Evolutionary conservation across 2,113 vertebrate species (phyloP).

Genomic region (Paramisgurnus dabryanus): DNA sequence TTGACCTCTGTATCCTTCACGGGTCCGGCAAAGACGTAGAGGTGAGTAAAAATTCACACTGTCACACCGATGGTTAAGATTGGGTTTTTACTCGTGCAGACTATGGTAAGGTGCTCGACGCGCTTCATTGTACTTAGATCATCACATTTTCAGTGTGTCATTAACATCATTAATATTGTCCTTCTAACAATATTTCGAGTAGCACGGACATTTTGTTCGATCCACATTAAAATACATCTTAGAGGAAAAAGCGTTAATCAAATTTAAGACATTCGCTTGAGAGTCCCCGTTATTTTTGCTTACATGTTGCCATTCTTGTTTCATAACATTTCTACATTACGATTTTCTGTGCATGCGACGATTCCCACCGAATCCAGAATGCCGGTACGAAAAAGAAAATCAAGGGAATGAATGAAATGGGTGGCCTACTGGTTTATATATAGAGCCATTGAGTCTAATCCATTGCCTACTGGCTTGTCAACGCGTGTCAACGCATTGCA

Average conservation of each 20-base stretch:
- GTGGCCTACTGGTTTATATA: not conserved
- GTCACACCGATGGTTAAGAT: not conserved
- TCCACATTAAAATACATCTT: constrained; percentile 30
- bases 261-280: constrained; percentile 16
- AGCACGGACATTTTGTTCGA: constrained; percentile 50
- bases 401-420: not conserved
- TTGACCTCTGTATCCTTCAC: constrained; percentile 25
- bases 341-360: constrained; percentile 26
- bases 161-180: not conserved
- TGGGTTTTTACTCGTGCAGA: not conserved
- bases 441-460: not conserved
- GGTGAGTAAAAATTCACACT: constrained; percentile 10
- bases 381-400: not conserved
- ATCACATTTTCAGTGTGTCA: constrained; percentile 1
- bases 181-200: not conserved
- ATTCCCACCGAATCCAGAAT: not conserved
- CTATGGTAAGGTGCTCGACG: constrained; percentile 19
- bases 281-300: not conserved
- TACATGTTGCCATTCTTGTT: constrained; percentile 18
- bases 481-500: not conserved
- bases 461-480: not conserved
- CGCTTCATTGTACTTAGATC: constrained; percentile 5
- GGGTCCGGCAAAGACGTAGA: constrained; percentile 29
- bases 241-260: constrained; percentile 31
- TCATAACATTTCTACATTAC: not conserved